Percentiles rank a stretch among this genome's conserved stretches.
Conservation (phyloP, 2,888 invertebrate species). For the Taenaris catops region DNA sequence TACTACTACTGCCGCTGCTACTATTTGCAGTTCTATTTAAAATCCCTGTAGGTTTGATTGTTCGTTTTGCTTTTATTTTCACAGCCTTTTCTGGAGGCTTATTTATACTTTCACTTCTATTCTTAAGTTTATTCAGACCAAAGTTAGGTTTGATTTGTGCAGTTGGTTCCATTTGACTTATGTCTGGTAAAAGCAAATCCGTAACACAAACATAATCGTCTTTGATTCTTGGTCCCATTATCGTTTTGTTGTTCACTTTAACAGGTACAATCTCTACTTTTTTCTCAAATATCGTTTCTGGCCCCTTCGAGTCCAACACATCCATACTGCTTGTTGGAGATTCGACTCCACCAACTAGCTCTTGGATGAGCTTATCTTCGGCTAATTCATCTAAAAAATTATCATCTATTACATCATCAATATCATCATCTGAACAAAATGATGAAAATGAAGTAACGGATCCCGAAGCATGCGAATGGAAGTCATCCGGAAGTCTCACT, state of each 20-base stretch:
- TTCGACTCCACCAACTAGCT: constrained; percentile 66
- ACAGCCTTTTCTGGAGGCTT: constrained; percentile 62
- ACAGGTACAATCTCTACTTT: constrained; percentile 69
- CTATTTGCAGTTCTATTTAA: constrained; percentile 46
- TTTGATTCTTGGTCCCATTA: constrained; percentile 40
- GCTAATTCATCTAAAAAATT: constrained; percentile 49
- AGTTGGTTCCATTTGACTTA: constrained; percentile 51
- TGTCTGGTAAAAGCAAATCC: constrained; percentile 56
- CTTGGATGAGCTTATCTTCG: constrained; percentile 66
- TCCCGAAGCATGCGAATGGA: constrained; percentile 49
- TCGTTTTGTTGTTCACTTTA: constrained; percentile 53
- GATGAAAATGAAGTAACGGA: constrained; percentile 61
- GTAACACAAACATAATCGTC: constrained; percentile 64
- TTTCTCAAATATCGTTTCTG: constrained; percentile 56
- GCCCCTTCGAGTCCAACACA: constrained; percentile 64
- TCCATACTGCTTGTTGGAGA: constrained; percentile 57
- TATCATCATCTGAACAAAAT: constrained; percentile 57
- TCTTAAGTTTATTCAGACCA: constrained; percentile 59
- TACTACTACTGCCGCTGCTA: constrained; percentile 33
- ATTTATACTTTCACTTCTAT: constrained; percentile 65
- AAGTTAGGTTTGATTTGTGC: constrained; percentile 70
- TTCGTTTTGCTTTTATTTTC: constrained; percentile 55
- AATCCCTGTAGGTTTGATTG: constrained; percentile 46
- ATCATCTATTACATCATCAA: constrained; percentile 42
- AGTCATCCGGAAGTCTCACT: constrained; percentile 70